A percentile compares a stretch with the other conserved stretches of the same genome.
Evolutionary conservation across 2,888 invertebrate species (phyloP).

Genomic region (Orgyia antiqua): DNA sequence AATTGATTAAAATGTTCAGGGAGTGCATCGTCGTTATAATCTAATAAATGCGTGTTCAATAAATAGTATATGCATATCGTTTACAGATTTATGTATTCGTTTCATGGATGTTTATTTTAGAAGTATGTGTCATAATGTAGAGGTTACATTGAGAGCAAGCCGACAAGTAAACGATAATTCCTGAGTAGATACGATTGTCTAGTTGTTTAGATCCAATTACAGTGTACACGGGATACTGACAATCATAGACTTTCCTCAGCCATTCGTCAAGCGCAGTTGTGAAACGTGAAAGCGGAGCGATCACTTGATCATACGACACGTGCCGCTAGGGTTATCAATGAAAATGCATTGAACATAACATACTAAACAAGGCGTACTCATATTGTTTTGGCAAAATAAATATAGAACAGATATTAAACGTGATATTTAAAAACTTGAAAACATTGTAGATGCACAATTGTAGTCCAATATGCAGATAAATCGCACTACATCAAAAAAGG

Average conservation of each 20-base stretch:
- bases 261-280: conserved; percentile 32
- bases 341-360: background rate
- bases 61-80: conserved; percentile 22
- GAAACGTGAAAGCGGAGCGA: conserved; percentile 53
- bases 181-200: conserved; percentile 14
- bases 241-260: conserved; percentile 44
- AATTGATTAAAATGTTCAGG: conserved; percentile 8
- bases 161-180: conserved; percentile 16
- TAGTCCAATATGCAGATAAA: too few relatives aligned
- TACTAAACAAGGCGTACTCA: background rate
- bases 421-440: too few relatives aligned
- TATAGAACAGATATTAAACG: too few relatives aligned
- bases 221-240: conserved; percentile 34
- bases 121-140: too few relatives aligned
- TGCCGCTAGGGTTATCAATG: conserved; percentile 18
- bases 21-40: conserved; percentile 10
- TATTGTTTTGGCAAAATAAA: too few relatives aligned
- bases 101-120: too few relatives aligned
- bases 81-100: too few relatives aligned
- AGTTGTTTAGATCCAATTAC: conserved; percentile 35
- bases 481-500: too few relatives aligned
- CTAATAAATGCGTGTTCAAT: conserved; percentile 23
- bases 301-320: conserved; percentile 46
- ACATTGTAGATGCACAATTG: too few relatives aligned
- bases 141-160: too few relatives aligned